These are phyloP conservation scores for Phaethon lepturus DNA, from an alignment of 2,113 vertebrate species.

Conservation along the genomic window DNA sequence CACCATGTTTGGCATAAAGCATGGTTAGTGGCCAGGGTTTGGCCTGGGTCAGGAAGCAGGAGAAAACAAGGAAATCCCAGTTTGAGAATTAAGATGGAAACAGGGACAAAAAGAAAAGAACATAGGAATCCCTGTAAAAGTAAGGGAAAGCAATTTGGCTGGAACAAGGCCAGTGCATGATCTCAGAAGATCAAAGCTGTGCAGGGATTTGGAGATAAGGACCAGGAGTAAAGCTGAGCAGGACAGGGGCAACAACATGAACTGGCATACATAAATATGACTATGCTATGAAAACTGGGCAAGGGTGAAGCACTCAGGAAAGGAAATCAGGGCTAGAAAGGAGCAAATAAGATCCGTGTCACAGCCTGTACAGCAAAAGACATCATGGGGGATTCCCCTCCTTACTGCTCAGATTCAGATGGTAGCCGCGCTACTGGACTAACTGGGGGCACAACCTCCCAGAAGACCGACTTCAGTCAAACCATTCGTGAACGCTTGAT, in stretches of 20 bases:
- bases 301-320: neutral
- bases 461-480: neutral
- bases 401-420: neutral
- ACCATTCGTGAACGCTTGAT: neutral
- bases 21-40: neutral
- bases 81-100: neutral
- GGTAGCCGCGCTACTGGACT: neutral
- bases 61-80: neutral
- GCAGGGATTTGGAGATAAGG: neutral
- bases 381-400: rapidly evolving
- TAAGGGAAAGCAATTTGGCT: neutral
- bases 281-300: rapidly evolving
- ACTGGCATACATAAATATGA: neutral
- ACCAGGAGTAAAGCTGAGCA: neutral
- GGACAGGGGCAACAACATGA: rapidly evolving
- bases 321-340: neutral
- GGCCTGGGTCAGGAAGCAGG: neutral
- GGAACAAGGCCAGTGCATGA: neutral
- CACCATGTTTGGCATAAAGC: neutral
- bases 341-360: rapidly evolving
- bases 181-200: neutral
- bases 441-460: neutral
- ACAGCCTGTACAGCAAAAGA: neutral
- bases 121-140: neutral
- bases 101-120: neutral